Percentiles rank a stretch among this genome's conserved stretches.
phyloP scores from a whole-genome alignment of 2,888 invertebrate genomes.

The Miltochrista miniata region DNA sequence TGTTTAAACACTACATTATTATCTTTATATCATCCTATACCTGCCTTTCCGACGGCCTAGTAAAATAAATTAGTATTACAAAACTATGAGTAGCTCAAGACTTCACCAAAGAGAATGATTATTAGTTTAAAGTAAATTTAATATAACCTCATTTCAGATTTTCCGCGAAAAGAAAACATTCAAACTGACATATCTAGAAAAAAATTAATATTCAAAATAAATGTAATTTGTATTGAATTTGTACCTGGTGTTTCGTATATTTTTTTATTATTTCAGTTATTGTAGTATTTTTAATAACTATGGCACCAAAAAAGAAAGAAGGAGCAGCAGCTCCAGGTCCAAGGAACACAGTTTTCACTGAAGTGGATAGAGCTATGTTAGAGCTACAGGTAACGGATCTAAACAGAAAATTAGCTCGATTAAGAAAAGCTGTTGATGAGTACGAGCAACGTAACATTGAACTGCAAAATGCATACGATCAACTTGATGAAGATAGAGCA shows the following conservation, averaged over 20 bases:
- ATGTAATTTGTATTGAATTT: neutral
- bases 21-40: too few relatives aligned
- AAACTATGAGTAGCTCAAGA: too few relatives aligned
- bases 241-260: neutral
- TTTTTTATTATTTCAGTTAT: neutral
- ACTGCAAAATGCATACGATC: constrained; percentile 84
- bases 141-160: neutral
- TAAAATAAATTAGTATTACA: too few relatives aligned
- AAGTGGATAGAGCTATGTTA: constrained; percentile 91
- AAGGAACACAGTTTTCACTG: constrained; percentile 67
- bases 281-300: neutral
- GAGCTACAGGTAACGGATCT: constrained; percentile 92
- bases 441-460: constrained; percentile 89
- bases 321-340: neutral
- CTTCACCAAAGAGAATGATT: too few relatives aligned
- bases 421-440: constrained; percentile 85
- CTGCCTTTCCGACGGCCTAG: too few relatives aligned
- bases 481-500: constrained; percentile 90
- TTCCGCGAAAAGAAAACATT: neutral
- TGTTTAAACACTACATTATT: too few relatives aligned
- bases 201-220: neutral
- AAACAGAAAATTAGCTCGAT: constrained; percentile 90
- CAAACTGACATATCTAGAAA: too few relatives aligned
- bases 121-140: too few relatives aligned
- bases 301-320: constrained; percentile 9